Base-by-base conservation (phyloP, 2,113 vertebrate genomes). In the Grallaria varia region DNA sequence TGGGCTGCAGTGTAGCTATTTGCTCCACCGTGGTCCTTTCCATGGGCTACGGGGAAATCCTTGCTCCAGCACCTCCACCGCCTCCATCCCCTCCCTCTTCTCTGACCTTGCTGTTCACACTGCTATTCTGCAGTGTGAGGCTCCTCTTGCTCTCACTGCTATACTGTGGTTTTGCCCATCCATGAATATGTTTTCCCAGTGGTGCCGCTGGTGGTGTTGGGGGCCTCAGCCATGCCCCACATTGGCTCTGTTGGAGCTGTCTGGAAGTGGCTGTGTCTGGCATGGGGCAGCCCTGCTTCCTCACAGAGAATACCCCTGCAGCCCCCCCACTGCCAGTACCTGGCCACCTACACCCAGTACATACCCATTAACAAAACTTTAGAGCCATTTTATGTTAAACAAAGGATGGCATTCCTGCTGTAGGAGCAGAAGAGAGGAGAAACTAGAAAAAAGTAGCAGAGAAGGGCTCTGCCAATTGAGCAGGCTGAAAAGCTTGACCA, bases 181-280 rank as follows among this genome's bases (percentile, higher is more conserved):
- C 59, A 69, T 50, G 39, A 80, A 8, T 11, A 27, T 0, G 0
- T 62, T 81, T 73, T 52, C 40, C 37, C 35, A 9, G 78, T 31
- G 9, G 12, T 64, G 20, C 5, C 55, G 16, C 12, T 1, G 0
- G 5, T 64, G 37, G 55, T 2, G 1, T 6, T 2, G 2, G 18
- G n/a, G 9, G 20, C 25, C 31, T 69, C 63, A 84, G 44, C 56
- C 4, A 0, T 72, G 69, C 15, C 19, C 44, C 18, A 7, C 3
- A 22, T 16, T 27, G 52, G 15, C 4, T 27, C n/a, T 1, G 0
- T 9, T 55, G 73, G 73, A 89, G 73, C 9, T 42, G 20, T 33
- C 39, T 87, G 44, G 55, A 73, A 50, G 59, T 15, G 21, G 8
- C 60, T 31, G 37, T 59, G 49, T n/a, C 44, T 0, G 0, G 19